Conservation (phyloP, 2,888 invertebrate genomes). For the Tuta absoluta region DNA sequence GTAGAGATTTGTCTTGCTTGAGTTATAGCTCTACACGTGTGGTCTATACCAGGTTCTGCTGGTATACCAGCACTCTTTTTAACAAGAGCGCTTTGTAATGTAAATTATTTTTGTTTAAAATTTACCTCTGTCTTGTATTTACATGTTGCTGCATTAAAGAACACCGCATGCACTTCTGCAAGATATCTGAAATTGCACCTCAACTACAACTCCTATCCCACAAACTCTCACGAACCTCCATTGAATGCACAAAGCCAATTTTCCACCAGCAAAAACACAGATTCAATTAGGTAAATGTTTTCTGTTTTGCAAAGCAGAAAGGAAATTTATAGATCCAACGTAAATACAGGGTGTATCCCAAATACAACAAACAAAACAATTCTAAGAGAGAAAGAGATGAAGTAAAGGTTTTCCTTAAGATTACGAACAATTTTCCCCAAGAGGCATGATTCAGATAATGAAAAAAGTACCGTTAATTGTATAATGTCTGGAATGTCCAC, state of each 20-base stretch:
- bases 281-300: conserved; percentile 76
- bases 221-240: conserved; percentile 62
- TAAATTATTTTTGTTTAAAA: neutral
- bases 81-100: neutral
- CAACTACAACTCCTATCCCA: neutral
- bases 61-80: neutral
- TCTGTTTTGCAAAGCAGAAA: conserved; percentile 60
- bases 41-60: neutral
- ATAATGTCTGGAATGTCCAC: too few relatives aligned
- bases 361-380: too few relatives aligned
- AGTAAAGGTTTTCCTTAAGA: too few relatives aligned
- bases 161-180: conserved; percentile 8
- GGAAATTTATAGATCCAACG: conserved; percentile 63
- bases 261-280: conserved; percentile 72
- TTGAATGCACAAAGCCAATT: conserved; percentile 70
- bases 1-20: too few relatives aligned
- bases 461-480: too few relatives aligned
- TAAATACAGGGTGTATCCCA: conserved; percentile 44
- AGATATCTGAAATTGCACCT: conserved; percentile 7
- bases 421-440: too few relatives aligned
- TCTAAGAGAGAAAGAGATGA: too few relatives aligned
- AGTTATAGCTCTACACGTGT: neutral
- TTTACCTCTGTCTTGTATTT: neutral
- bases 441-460: too few relatives aligned
- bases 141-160: neutral